Base-by-base conservation (phyloP, 2,888 invertebrate species). In the Apodemia hepburni region DNA sequence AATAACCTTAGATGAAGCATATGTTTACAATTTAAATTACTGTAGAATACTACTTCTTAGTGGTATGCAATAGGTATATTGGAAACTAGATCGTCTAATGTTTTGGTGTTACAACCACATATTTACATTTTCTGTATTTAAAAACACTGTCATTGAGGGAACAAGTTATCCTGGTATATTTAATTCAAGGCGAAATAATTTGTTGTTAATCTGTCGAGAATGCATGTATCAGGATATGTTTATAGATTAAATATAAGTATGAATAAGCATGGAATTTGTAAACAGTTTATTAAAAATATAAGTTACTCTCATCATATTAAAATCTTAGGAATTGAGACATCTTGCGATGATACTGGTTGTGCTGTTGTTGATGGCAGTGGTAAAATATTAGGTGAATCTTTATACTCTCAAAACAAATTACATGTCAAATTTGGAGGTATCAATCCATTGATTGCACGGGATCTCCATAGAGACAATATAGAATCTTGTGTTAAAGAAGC, bases 301-400 rank as follows among this genome's bases (percentile, higher is more conserved):
- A 42, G 54, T 49, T 60, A 61, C 33, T 66, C 69, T 33, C 60
- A 60, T 45, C 76, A 73, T 47, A 62, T 68, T 49, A 72, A 68
- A 57, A 68, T 99, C 62, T 87, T 99, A 70, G 99, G 99, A 7
- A 98, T 99, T 73, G 99, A 99, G 93, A 98, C 98, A 5, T 98
- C 98, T 67, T 99, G 98, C 80, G 99, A 99, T 92, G 99, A 99
- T 81, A 99, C 99, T 1, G 98, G 98, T 27, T 96, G 96, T 77
- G 98, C 98, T 54, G 92, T 99, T 68, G 94, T 99, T 8, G 93
- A 96, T 82, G 92, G 90, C 22, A 76, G 92, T 64, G 96, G 97
- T 35, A 88, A 92, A 66, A 91, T 98, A 71, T 80, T 97, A 58
- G 97, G 97, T 11, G 97, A 99, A 86, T 93, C 95, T 42, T 83